These are phyloP conservation scores for Neostethus bicornis DNA, from an alignment of 2,797 vertebrate species.

Conservation along the genomic window DNA sequence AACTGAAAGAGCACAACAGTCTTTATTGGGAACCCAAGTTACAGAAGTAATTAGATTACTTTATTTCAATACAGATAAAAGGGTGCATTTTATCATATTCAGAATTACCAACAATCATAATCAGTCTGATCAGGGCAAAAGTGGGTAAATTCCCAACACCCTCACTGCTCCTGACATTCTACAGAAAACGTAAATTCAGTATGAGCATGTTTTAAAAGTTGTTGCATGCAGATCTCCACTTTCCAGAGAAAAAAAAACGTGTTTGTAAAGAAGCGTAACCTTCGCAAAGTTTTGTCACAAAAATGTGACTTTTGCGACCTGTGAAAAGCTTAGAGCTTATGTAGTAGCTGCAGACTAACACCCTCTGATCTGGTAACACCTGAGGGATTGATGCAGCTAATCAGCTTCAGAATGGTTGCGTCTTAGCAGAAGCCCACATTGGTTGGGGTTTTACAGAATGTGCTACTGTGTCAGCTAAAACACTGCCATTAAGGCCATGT, in stretches of 20 bases:
- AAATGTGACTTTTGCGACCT: neutral
- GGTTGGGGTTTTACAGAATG: conserved; percentile 1
- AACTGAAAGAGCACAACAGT: neutral
- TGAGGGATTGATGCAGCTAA: conserved; percentile 49
- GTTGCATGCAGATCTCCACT: conserved; percentile 1
- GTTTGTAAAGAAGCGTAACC: neutral
- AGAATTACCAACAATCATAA: conserved; percentile 7
- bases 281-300: neutral
- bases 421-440: conserved; percentile 28
- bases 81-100: neutral
- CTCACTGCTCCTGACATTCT: conserved; percentile 16
- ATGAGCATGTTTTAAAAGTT: conserved; percentile 4
- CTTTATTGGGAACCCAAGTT: neutral
- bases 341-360: conserved; percentile 7
- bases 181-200: conserved; percentile 40
- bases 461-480: neutral
- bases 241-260: too few relatives aligned
- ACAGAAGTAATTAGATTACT: neutral
- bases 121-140: conserved; percentile 9
- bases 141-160: conserved; percentile 12
- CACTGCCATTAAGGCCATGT: neutral
- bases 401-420: conserved; percentile 25
- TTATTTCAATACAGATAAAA: neutral
- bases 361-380: conserved; percentile 44
- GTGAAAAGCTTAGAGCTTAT: conserved; percentile 1